These are phyloP conservation scores for Etheostoma perlongum DNA, from an alignment of 2,797 vertebrate species.

Conservation along the genomic window DNA sequence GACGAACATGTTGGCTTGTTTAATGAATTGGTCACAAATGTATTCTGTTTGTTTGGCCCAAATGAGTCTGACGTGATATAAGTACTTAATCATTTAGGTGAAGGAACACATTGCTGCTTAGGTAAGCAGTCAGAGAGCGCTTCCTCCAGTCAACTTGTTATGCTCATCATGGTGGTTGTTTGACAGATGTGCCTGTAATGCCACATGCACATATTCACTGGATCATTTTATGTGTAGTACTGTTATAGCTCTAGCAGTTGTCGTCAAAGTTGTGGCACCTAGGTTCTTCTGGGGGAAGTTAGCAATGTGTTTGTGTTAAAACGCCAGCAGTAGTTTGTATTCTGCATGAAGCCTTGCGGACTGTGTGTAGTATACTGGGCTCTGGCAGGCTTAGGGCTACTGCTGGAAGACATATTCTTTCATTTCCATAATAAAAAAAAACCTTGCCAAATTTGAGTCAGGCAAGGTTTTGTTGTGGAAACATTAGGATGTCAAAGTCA, in stretches of 20 bases:
- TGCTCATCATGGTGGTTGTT: background rate
- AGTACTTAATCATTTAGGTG: slow-evolving; percentile 10
- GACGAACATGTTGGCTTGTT: slow-evolving; percentile 43
- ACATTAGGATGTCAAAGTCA: slow-evolving; percentile 40
- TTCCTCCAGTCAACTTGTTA: background rate
- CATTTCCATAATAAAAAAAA: slow-evolving; percentile 59
- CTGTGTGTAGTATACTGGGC: background rate
- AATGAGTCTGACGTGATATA: slow-evolving; percentile 32
- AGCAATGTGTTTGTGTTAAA: background rate
- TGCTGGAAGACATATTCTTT: slow-evolving; percentile 49
- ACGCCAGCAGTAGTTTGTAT: background rate
- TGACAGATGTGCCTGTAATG: background rate
- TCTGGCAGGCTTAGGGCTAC: slow-evolving; percentile 33
- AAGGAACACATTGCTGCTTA: background rate
- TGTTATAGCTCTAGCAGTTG: background rate
- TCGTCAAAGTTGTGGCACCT: background rate
- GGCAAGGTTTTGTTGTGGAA: slow-evolving; percentile 64
- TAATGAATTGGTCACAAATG: slow-evolving; percentile 32
- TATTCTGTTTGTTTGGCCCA: slow-evolving; percentile 22
- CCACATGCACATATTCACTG: background rate
- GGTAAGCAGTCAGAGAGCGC: background rate
- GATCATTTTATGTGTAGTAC: background rate
- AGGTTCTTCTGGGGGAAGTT: slow-evolving; percentile 11
- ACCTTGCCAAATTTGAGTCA: slow-evolving; percentile 58
- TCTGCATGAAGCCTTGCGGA: background rate